Base-by-base conservation (phyloP, 1,140 invertebrate genomes). In the Macrosteles quadrilineatus region DNA sequence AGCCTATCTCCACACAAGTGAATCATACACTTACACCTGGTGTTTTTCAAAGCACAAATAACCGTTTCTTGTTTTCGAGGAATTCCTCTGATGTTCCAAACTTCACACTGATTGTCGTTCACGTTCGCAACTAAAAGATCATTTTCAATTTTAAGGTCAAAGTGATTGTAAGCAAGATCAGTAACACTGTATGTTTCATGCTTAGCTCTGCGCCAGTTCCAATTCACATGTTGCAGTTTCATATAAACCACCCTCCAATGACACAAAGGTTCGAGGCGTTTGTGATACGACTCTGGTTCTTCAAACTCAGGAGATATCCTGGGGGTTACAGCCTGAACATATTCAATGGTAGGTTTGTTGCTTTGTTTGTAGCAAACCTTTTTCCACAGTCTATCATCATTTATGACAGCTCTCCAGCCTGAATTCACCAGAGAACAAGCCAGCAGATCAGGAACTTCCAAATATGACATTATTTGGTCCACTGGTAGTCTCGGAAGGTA, bases 61-160 rank as follows among this genome's bases (percentile, higher is more conserved):
- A 59, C 9, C 2, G 55, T 59, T n/a, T 59, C 55, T 29, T 27
- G 27, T 23, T 59, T 59, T 2, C 12, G 9, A 25, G 55, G 55
- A 11, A 29, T 30, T 27, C 27, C 23, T 59, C 55, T 25, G n/a
- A 59, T 59, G 25, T 59, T 30, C 55, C 55, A 59, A 4, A 59
- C 55, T 59, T 25, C 55, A 59, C 55, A 59, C 6, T 59, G 55
- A 29, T 30, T 59, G 23, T 59, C 55, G n/a, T 59, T 59, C 23
- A 59, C 55, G 27, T 59, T 59, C 3, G 55, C 55, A 6, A 59
- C 55, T 27, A 59, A n/a, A 2, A 59, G 21, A 59, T 59, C 27
- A 6, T 59, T 59, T 4, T 25, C 21, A 6, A 59, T 29, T 59
- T 59, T 59, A 27, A 59, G 27, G 27, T 59, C 55, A 30, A 27